Evolutionary conservation across 2,113 vertebrate species (phyloP).

Genomic region (Cercopithecus mona): DNA sequence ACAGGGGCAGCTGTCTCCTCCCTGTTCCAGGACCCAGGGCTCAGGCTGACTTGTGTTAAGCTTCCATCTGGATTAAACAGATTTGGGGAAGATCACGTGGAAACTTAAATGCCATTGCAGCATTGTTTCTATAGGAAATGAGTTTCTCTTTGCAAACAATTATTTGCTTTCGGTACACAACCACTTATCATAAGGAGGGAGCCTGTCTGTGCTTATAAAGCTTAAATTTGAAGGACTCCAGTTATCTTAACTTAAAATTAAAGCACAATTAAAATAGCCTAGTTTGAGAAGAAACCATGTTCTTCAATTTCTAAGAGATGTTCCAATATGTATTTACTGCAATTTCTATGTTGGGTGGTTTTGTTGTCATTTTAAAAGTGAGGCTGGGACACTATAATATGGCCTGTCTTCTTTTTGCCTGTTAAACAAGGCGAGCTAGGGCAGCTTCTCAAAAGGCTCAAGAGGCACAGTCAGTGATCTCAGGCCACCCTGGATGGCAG

Average conservation of each 20-base stretch:
- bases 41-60: not conserved
- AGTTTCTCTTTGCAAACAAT: not conserved
- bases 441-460: not conserved
- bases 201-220: not conserved
- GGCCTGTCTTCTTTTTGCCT: not conserved
- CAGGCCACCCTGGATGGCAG: not conserved
- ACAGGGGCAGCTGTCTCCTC: no score
- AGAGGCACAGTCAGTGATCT: not conserved
- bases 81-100: not conserved
- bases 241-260: not conserved
- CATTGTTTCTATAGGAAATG: not conserved
- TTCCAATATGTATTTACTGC: not conserved
- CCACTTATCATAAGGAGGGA: not conserved
- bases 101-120: not conserved
- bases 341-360: not conserved
- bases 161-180: not conserved
- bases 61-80: not conserved
- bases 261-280: not conserved
- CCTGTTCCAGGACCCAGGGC: not conserved
- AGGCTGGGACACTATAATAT: not conserved
- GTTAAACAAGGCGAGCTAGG: not conserved
- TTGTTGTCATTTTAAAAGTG: not conserved
- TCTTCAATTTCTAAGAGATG: not conserved
- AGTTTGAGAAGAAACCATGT: not conserved
- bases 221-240: not conserved